Evolutionary conservation across 2,888 invertebrate genomes (phyloP).

Genomic region (Myopa tessellatipennis): DNA sequence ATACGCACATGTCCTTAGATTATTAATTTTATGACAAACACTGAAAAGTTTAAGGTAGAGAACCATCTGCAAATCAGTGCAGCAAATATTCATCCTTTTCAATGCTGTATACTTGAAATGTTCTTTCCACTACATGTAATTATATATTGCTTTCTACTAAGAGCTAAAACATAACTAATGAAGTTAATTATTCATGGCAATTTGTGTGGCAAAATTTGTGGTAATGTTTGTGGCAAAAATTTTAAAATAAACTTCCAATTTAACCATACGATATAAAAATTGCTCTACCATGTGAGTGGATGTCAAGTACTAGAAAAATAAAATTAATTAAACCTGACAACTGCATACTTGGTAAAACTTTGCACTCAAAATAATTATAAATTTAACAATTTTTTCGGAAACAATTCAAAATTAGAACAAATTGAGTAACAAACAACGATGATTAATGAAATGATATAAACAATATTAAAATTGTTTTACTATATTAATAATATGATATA

Average conservation of each 20-base stretch:
- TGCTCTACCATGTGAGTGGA: background rate
- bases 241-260: background rate
- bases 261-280: background rate
- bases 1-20: slow-evolving; percentile 28
- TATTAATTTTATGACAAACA: slow-evolving; percentile 17
- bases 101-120: slow-evolving; percentile 4
- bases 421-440: too few species aligned
- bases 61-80: slow-evolving; percentile 16
- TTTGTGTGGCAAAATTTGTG: slow-evolving; percentile 40
- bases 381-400: slow-evolving; percentile 20
- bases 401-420: background rate
- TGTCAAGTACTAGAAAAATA: background rate
- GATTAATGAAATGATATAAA: too few species aligned
- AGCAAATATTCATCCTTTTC: background rate
- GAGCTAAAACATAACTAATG: background rate
- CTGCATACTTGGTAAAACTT: background rate
- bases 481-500: background rate
- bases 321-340: background rate
- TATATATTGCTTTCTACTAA: slow-evolving; percentile 12
- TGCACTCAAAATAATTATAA: slow-evolving; percentile 8
- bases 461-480: background rate
- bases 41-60: background rate
- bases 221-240: background rate
- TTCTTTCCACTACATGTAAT: background rate
- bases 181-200: slow-evolving; percentile 41